Base-by-base conservation (phyloP, 2,113 vertebrate genomes). In the Helogale parvula region DNA sequence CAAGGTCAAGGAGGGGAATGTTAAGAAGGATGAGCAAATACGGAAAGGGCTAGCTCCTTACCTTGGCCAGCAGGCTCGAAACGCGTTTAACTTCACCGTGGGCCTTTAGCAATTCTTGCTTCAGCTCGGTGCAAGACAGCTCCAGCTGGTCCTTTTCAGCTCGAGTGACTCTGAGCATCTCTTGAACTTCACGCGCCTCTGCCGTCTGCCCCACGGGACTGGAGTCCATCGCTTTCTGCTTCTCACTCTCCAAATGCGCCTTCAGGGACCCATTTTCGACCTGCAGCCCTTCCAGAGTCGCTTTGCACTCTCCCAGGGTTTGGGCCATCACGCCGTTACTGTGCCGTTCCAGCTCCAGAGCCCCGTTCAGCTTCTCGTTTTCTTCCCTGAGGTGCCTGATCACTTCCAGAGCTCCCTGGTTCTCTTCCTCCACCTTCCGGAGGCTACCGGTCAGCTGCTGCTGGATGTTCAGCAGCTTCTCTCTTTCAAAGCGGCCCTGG, bases 391-490 rank as follows among this genome's bases (percentile, higher is more conserved):
- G 98, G 92, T 88, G 98, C 93, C 97, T 97, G 17, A 99, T 98
- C 89, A 98, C 97, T 11, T 98, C 98, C 83, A 99, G 99, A 3
- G 99, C 98, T 29, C 99, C 99, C 89, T 99, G 99, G 97, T 99
- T 99, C 90, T 99, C 99, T 85, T 99, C 99, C 90, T 99, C 99
- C 3, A 99, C 98, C 90, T 99, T 99, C 69, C 99, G 98, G 2
- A 99, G 97, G 97, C 99, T 99, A 69, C 99, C 99, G 4, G 99
- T 99, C 93, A 99, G 98, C 98, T 99, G 99, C 96, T 99, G 99
- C 97, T 99, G 99, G 65, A 99, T 99, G 98, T 99, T 99, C 65
- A 99, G 99, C 97, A 99, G 98, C 93, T 99, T 99, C 97, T 99
- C 99, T 50, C 99, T 98, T 97, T 99, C 99, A 8, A 99, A 99